A percentile compares a stretch with the other conserved stretches of the same genome.
These are phyloP conservation scores for Chymomyza amoena DNA, from an alignment of 2,888 invertebrate genomes.

Conservation along the genomic window DNA sequence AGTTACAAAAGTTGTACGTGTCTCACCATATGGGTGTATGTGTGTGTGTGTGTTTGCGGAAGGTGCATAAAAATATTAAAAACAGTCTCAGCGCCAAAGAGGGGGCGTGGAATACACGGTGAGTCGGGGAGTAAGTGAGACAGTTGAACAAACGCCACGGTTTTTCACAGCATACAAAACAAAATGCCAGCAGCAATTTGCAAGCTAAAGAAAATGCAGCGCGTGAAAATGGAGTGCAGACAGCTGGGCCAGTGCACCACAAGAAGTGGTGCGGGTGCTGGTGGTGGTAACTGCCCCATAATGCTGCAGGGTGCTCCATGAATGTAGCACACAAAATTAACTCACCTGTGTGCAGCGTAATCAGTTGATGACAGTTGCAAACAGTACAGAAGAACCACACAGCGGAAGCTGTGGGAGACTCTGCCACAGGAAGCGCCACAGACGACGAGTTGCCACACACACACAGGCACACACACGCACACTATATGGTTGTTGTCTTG, in stretches of 20 bases:
- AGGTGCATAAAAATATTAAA: constrained; percentile 48
- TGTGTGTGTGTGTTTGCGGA: constrained; percentile 8
- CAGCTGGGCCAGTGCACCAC: background rate
- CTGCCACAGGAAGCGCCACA: background rate
- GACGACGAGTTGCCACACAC: background rate
- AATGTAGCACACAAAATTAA: constrained; percentile 40
- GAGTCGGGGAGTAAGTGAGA: constrained; percentile 4
- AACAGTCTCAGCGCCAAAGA: constrained; percentile 30
- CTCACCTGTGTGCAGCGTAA: constrained; percentile 28
- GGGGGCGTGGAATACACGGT: constrained; percentile 1
- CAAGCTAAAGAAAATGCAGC: constrained; percentile 17
- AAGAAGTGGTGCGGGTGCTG: background rate
- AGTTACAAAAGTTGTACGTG: constrained; percentile 8
- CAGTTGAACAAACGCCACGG: constrained; percentile 22
- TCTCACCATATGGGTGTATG: constrained; percentile 7
- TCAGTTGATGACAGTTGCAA: constrained; percentile 42
- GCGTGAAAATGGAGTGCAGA: background rate
- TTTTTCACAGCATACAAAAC: constrained; percentile 17
- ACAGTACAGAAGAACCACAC: background rate
- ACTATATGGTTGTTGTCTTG: background rate
- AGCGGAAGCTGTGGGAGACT: background rate
- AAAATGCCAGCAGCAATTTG: constrained; percentile 45
- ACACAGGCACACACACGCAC: background rate
- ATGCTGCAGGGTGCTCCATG: background rate
- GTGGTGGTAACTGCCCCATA: background rate